A percentile compares a stretch with the other conserved stretches of the same genome.
Conservation (phyloP, 2,797 vertebrate genomes). For the Danionella dracula region DNA sequence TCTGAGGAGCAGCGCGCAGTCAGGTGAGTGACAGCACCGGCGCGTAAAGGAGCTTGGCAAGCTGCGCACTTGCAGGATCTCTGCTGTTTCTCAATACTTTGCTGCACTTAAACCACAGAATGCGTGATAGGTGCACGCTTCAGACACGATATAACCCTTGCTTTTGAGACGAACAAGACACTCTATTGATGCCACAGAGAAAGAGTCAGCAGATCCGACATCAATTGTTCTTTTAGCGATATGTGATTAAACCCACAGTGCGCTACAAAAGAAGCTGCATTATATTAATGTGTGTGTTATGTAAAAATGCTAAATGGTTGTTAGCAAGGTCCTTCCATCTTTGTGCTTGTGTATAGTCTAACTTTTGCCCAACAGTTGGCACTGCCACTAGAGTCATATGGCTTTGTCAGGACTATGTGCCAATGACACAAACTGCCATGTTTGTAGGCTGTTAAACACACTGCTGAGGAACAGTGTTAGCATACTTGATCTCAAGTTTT, state of each 20-base stretch:
- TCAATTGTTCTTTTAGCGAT: too few relatives aligned
- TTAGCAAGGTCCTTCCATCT: too few relatives aligned
- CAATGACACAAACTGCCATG: neutral
- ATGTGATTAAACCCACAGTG: too few relatives aligned
- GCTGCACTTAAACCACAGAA: neutral
- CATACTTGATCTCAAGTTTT: neutral
- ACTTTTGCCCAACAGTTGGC: neutral
- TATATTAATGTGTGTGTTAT: too few relatives aligned
- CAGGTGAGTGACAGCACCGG: slow-evolving; percentile 59
- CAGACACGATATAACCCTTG: neutral
- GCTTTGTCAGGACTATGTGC: neutral
- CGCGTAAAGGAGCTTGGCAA: slow-evolving; percentile 28
- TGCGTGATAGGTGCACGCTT: neutral
- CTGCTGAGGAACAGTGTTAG: neutral
- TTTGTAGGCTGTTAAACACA: neutral
- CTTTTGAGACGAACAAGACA: neutral
- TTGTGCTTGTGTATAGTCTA: neutral
- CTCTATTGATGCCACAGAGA: too few relatives aligned
- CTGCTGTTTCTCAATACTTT: slow-evolving; percentile 4
- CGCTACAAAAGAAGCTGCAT: too few relatives aligned
- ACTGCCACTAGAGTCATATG: neutral
- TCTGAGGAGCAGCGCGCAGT: slow-evolving; percentile 58
- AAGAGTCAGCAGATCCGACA: neutral
- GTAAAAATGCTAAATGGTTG: too few relatives aligned
- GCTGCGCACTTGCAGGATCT: slow-evolving; percentile 8